phyloP scores from a whole-genome alignment of 2,797 vertebrate genomes.

The Aeoliscus strigatus region DNA sequence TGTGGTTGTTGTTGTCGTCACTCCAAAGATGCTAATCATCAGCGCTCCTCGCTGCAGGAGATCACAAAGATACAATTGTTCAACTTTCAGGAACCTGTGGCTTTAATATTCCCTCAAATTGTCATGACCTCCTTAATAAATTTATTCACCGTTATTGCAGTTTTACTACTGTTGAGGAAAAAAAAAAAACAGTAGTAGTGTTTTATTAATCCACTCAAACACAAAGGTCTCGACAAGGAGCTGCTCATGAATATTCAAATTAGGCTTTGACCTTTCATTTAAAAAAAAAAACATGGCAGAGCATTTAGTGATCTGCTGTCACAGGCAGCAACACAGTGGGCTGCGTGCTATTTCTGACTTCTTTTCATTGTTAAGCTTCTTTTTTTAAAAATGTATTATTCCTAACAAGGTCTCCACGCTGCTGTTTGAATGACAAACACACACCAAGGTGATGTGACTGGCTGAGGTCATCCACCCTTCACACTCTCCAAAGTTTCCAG shows the following conservation, averaged over 20 bases:
- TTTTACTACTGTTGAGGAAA: conserved; percentile 36
- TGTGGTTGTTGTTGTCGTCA: no score
- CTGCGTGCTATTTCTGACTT: conserved; percentile 15
- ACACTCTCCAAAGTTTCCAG: conserved; percentile 32
- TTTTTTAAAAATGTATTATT: no score
- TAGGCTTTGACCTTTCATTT: conserved; percentile 48
- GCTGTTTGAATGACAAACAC: no score
- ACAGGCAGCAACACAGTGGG: conserved; percentile 2
- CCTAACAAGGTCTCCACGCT: no score
- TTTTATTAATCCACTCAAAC: conserved; percentile 51
- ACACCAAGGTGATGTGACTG: not conserved
- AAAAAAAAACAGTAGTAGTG: conserved; percentile 30
- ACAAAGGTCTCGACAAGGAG: conserved; percentile 20
- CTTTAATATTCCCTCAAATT: conserved; percentile 58
- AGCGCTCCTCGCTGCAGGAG: conserved; percentile 45
- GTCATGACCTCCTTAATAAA: conserved; percentile 52
- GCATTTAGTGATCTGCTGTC: conserved; percentile 34
- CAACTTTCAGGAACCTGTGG: no score
- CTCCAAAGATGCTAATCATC: conserved; percentile 70
- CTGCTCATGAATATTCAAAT: conserved; percentile 61
- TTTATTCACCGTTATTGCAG: conserved; percentile 48
- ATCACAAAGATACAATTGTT: conserved; percentile 65
- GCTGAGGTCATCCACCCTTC: conserved; percentile 37
- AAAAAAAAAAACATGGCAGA: conserved; percentile 14
- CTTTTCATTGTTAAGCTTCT: conserved; percentile 12